Percentiles rank a stretch among this genome's conserved stretches.
These are phyloP conservation scores for Brachyistius frenatus DNA, from an alignment of 2,113 vertebrate genomes.

Conservation along the genomic window DNA sequence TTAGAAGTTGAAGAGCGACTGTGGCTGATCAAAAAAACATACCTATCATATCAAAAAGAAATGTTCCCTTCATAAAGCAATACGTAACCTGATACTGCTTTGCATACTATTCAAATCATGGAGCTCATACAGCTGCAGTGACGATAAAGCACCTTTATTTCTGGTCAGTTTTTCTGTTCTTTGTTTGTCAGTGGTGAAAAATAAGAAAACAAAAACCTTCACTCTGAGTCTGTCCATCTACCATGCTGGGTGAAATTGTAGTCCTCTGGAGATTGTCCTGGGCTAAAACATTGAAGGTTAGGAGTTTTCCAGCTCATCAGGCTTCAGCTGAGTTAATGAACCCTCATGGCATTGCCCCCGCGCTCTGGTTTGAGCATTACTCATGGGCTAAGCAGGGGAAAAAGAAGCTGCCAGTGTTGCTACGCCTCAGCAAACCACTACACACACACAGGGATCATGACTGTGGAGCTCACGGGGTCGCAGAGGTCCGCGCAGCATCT, in stretches of 20 bases:
- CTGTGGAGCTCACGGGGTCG: constrained; percentile 62
- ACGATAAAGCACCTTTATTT: not conserved
- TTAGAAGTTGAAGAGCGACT: not conserved
- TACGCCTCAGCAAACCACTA: constrained; percentile 56
- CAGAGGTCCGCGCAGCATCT: constrained; percentile 73
- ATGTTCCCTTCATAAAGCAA: not conserved
- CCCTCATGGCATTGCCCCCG: constrained; percentile 55
- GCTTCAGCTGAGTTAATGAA: constrained; percentile 78
- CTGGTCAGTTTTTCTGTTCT: not conserved
- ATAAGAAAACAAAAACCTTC: not conserved
- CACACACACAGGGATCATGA: constrained; percentile 61
- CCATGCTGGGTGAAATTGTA: not conserved
- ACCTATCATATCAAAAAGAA: not conserved
- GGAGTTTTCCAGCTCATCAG: constrained; percentile 76
- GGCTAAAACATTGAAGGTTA: constrained; percentile 55
- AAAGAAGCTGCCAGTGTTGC: constrained; percentile 67
- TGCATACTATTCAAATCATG: constrained; percentile 29
- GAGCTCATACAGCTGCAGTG: not conserved
- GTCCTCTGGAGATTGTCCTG: constrained; percentile 41
- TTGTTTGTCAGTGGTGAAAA: not conserved
- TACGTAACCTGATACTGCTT: not conserved
- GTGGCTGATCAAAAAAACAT: not conserved
- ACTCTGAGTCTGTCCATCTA: constrained; percentile 3
- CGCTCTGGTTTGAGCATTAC: constrained; percentile 63
- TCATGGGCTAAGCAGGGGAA: constrained; percentile 57